A percentile compares a stretch with the other conserved stretches of the same genome.
Conservation (phyloP, 1,140 invertebrate species). For the Calephelis virginiensis region DNA sequence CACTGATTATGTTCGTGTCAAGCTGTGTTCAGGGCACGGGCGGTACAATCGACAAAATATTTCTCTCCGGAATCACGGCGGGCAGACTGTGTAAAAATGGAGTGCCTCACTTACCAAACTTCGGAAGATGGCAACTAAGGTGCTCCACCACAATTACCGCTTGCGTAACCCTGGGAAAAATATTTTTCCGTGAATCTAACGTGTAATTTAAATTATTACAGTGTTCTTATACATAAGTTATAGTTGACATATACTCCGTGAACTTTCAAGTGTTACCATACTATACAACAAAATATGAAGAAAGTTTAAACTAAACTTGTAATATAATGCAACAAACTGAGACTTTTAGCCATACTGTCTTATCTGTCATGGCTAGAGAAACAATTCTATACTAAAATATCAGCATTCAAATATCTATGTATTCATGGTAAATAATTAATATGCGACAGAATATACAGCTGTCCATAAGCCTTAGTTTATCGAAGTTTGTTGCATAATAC, state of each 20-base stretch:
- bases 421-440: too few species aligned
- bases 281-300: too few species aligned
- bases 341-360: too few species aligned
- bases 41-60: constrained; percentile 77
- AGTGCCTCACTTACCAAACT: constrained; percentile 78
- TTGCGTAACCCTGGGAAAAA: constrained; percentile 78
- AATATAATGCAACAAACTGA: too few species aligned
- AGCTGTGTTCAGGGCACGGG: constrained; percentile 64
- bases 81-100: constrained; percentile 76
- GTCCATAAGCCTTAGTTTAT: too few species aligned
- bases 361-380: too few species aligned
- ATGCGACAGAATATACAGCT: too few species aligned
- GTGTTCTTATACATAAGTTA: constrained; percentile 56
- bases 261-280: constrained; percentile 26
- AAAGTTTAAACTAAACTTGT: too few species aligned
- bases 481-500: too few species aligned
- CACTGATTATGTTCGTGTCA: constrained; percentile 60
- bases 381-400: too few species aligned
- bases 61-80: constrained; percentile 77
- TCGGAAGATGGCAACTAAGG: constrained; percentile 77
- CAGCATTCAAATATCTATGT: too few species aligned
- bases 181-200: constrained; percentile 78
- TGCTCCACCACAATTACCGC: constrained; percentile 78
- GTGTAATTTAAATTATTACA: constrained; percentile 73
- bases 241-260: constrained; percentile 16